These are phyloP conservation scores for Dolichoris vasculosae DNA, from an alignment of 1,140 invertebrate species.

Conservation along the genomic window DNA sequence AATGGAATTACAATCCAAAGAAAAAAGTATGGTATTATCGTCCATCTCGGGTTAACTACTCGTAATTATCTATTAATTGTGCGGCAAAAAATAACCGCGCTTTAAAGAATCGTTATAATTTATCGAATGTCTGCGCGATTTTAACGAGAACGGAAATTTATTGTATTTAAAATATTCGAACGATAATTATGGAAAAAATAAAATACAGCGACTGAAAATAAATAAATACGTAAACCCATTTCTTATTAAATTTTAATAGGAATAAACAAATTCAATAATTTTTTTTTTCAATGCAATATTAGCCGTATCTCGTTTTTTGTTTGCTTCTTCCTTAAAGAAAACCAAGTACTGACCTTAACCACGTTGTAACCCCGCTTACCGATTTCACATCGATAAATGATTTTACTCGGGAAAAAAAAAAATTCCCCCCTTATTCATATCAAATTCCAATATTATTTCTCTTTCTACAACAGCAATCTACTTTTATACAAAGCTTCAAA, in stretches of 20 bases:
- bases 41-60: background rate
- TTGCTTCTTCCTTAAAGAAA: background rate
- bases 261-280: background rate
- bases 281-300: background rate
- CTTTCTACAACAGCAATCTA: too few species aligned
- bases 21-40: background rate
- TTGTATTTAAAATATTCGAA: background rate
- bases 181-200: background rate
- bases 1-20: background rate
- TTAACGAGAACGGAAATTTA: background rate
- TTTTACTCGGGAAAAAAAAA: background rate
- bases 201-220: background rate
- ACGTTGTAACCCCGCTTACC: background rate
- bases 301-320: background rate
- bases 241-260: background rate
- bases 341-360: background rate
- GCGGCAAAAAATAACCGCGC: background rate
- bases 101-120: background rate
- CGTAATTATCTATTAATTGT: background rate
- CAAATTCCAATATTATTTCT: background rate
- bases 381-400: background rate
- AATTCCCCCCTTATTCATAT: background rate
- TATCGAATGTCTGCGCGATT: background rate
- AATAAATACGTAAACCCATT: background rate
- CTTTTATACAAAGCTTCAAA: too few species aligned